Evolutionary conservation across 2,113 vertebrate species (phyloP), one percentile per base, ranked within the genome.

Genomic region (Numida meleagris): DNA sequence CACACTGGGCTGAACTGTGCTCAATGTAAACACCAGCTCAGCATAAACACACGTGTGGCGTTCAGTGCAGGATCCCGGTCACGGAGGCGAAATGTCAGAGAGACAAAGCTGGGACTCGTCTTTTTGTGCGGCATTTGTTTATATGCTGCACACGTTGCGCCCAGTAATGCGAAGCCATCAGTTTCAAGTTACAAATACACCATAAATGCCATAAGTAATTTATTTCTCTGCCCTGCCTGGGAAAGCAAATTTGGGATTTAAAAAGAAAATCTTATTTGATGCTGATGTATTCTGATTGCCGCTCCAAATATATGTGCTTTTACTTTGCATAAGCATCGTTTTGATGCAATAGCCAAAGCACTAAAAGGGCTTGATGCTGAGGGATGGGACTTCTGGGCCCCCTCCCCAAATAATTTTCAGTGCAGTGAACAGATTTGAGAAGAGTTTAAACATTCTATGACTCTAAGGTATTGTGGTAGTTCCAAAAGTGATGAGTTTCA

Each of bases 91-190:
- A 89, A 94, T 75, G 92, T 95, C 85, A 83, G 51, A 62, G 66
- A 93, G 73, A 97, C 93, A 96, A 94, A 96, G 94, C 82, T 73
- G 88, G 70, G 82, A 65, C 62, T 96, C 95, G 84, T 93, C 90
- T 51, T 81, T 95, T 80, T 27, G 78, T 10, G 33, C 50, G 8
- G 65, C 71, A 31, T 91, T 94, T 96, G 90, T 96, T 94, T 94
- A 92, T 75, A 51, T 5, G 45, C 89, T 9, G 15, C 83, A 92
- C 78, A 94, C 43, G 17, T 83, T 90, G 70, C 19, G 75, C 86
- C 88, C 62, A 18, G 90, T 82, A 95, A 94, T 33, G 8, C 11
- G 65, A 95, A 89, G 94, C 78, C 83, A n/a, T 75, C 89, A 36
- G 89, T 90, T 95, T 96, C 84, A 2, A 73, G 70, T 91, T 95